These are phyloP conservation scores for Drosophila mayri DNA, from an alignment of 1,140 invertebrate species.

Conservation along the genomic window DNA sequence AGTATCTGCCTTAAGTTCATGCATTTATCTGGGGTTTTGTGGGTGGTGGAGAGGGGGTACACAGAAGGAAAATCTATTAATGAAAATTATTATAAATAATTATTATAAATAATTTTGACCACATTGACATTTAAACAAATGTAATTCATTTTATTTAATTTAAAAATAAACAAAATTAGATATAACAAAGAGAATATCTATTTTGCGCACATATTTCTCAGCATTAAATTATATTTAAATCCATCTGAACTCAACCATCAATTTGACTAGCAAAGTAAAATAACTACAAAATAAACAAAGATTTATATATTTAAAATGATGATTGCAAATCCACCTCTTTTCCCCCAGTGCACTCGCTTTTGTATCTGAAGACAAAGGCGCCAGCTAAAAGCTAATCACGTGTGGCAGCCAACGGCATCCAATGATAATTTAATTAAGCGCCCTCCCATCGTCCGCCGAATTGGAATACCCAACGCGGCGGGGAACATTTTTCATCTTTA, in stretches of 20 bases:
- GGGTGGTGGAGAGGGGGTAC: conserved; percentile 16
- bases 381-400: conserved; percentile 67
- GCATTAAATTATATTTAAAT: too few relatives aligned
- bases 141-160: too few relatives aligned
- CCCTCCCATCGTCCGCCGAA: conserved; percentile 32
- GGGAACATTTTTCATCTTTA: conserved; percentile 62
- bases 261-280: background rate
- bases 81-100: too few relatives aligned
- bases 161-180: too few relatives aligned
- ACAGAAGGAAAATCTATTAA: conserved; percentile 5
- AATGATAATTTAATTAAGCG: conserved; percentile 74
- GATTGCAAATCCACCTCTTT: background rate
- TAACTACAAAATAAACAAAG: background rate
- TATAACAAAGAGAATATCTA: too few relatives aligned
- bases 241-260: background rate
- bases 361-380: conserved; percentile 17
- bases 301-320: background rate
- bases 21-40: conserved; percentile 50
- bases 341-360: background rate
- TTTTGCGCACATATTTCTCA: too few relatives aligned
- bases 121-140: too few relatives aligned
- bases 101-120: too few relatives aligned
- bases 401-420: conserved; percentile 54
- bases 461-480: conserved; percentile 18
- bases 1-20: conserved; percentile 58